Base-by-base conservation (phyloP, 1,140 invertebrate genomes). In the Brachionus calyciflorus region DNA sequence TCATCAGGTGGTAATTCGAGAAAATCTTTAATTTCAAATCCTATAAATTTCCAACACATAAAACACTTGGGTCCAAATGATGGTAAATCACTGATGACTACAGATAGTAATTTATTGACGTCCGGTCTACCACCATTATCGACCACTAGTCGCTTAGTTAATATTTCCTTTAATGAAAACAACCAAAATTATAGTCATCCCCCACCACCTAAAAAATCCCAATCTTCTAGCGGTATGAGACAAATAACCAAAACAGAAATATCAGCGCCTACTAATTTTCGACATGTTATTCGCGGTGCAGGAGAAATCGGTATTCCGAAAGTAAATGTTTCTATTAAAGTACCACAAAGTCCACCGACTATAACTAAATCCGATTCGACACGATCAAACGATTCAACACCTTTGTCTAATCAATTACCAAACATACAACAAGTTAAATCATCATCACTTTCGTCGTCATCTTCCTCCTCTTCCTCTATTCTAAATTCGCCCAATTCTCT, bases 221-320 rank as follows among this genome's bases (percentile, higher is more conserved):
- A 91, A 94, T 83, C 87, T 96, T 77, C 85, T 94, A 78, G 91
- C 95, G 51, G 69, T 10, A 73, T 73, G 69, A 49, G 51, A 49
- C 46, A 49, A 21, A 73, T 73, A 51, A 41, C 30, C 21, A 73
- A 73, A 41, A 53, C 37, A 33, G 69, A 55, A 96, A 99, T 99
- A 82, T 98, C 94, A 19, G 93, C 92, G 14, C 96, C 96, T 14
- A 95, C 93, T 12, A 97, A 99, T 87, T 99, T 99, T 85, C 94
- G 95, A 81, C 96, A 99, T 86, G 92, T 99, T 78, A 93, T 92
- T 80, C 96, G 69, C 9, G 69, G 69, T 24, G 33, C 51, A 2
- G 69, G 51, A 12, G 69, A 73, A 33, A 51, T 73, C 14, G 69
- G 69, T 14, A 14, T 55, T 53, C 19, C 30, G 17, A 73, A 49